Evolutionary conservation across 2,113 vertebrate genomes (phyloP), one percentile per base, ranked within the genome.

Genomic region (Leptodactylus fuscus): DNA sequence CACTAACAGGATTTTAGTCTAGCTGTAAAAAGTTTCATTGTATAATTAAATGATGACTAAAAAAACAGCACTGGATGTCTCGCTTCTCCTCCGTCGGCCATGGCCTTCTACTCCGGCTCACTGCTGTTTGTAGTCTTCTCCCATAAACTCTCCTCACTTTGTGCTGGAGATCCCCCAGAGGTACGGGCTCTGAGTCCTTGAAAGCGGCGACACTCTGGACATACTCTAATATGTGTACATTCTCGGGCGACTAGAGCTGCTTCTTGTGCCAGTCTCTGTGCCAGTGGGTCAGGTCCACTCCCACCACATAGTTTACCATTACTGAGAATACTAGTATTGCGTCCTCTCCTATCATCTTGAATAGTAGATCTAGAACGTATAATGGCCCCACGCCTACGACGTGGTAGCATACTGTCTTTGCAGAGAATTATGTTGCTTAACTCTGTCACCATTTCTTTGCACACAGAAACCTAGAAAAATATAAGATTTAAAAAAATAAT

Each of bases 71-170:
- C 76, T 79, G 34, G 51, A 58, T 53, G 76, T 58, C n/a, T 78
- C 38, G 29, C 22, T 55, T n/a, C 34, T 41, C 13, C 18, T 18
- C 5, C 12, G 9, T 12, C 22, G 22, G 20, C n/a, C 34, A 12
- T 41, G 60, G 49, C 53, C 55, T 38, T n/a, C 48, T 96, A 98
- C 94, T 99, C 97, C 10, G 96, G 97, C 95, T 95, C 97, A 91
- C 97, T 97, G 95, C 96, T 97, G 91, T 98, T 98, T 91, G 96
- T 96, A 85, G 95, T 92, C 90, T 98, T 98, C 84, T 99, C 98
- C 98, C 98, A 99, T 85, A 97, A 91, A 92, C 97, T 98, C 86
- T 98, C 97, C 48, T 98, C 96, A 41, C 97, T 98, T 87, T 92
- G 96, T 0, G 96, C 93, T 22, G 96, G 96, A n/a, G 96, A 96